phyloP scores from a whole-genome alignment of 92 coral and sea anemone species.

The Heliopora coerulea region DNA sequence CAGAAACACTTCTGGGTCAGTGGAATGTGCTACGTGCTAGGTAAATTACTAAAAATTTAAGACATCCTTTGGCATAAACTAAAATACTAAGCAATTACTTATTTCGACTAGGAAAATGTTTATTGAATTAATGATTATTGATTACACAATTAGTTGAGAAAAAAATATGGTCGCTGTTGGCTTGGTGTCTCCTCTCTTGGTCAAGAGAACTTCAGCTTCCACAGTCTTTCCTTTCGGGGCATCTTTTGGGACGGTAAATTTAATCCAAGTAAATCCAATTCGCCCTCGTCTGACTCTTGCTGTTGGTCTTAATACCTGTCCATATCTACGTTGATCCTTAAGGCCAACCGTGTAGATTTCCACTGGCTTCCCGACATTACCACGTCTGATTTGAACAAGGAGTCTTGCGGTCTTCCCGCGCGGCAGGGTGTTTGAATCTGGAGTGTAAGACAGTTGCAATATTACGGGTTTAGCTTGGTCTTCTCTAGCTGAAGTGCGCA shows the following conservation, averaged over 20 bases:
- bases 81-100: no score
- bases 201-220: slow-evolving; percentile 2
- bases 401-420: background rate
- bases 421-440: slow-evolving; percentile 26
- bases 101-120: no score
- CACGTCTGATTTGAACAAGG: background rate
- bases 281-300: background rate
- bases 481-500: slow-evolving; percentile 47
- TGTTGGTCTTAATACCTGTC: background rate
- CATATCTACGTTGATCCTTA: slow-evolving; percentile 7
- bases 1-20: no score
- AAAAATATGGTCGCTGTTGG: background rate
- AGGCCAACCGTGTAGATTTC: background rate
- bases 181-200: background rate
- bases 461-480: slow-evolving; percentile 58
- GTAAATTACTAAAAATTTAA: no score
- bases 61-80: no score
- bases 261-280: slow-evolving; percentile 4
- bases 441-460: slow-evolving; percentile 55
- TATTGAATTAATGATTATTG: no score
- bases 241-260: background rate
- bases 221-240: slow-evolving; percentile 20
- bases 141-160: slow-evolving; percentile 5
- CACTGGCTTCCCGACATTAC: background rate
- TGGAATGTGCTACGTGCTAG: no score